Conservation (phyloP, 2,797 vertebrate species). For the Epinephelus malabaricus region DNA sequence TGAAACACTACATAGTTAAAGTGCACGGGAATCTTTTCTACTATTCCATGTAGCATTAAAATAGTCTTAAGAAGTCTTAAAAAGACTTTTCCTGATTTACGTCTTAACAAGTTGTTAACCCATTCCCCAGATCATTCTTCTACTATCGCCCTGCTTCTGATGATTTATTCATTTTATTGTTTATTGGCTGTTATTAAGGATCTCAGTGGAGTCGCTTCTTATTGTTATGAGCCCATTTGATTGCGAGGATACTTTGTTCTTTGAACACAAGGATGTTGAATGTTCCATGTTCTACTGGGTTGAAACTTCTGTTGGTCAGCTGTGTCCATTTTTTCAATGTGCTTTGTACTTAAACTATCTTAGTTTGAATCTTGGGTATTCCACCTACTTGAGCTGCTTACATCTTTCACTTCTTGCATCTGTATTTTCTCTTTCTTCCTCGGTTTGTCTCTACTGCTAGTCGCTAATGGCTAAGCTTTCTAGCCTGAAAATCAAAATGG, state of each 20-base stretch:
- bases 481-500: constrained; percentile 99
- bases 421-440: constrained; percentile 77
- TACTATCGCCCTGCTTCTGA: too few relatives aligned
- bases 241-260: background rate
- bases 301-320: background rate
- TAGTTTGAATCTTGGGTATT: constrained; percentile 39
- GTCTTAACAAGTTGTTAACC: too few relatives aligned
- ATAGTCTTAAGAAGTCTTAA: too few relatives aligned
- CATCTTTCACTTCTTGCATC: constrained; percentile 70
- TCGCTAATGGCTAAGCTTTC: constrained; percentile 99
- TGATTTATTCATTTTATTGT: background rate
- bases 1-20: too few relatives aligned
- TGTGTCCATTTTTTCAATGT: constrained; percentile 15
- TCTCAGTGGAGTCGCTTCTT: background rate
- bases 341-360: constrained; percentile 19
- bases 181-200: constrained; percentile 1
- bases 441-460: constrained; percentile 88
- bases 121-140: too few relatives aligned
- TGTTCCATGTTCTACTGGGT: background rate
- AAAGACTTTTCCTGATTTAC: too few relatives aligned
- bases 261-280: background rate
- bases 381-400: constrained; percentile 36
- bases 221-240: background rate
- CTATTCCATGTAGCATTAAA: too few relatives aligned
- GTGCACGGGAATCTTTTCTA: too few relatives aligned